Evolutionary conservation across 2,113 vertebrate genomes (phyloP).

Genomic region (Limanda limanda): DNA sequence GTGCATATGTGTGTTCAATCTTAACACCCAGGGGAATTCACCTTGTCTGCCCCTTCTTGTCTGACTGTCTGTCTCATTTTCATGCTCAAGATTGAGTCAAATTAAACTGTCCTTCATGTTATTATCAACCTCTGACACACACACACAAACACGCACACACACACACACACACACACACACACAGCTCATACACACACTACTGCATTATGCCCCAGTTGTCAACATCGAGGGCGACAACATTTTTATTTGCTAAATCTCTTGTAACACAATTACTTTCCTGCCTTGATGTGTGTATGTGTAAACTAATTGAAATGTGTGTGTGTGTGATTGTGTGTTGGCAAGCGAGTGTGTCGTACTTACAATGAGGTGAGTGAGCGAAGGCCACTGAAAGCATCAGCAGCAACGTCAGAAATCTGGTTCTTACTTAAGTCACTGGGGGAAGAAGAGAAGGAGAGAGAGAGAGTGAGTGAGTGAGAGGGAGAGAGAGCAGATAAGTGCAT

Average conservation of each 20-base stretch:
- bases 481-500: slow-evolving; percentile 23
- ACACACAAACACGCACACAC: neutral
- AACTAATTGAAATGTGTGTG: neutral
- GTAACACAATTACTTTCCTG: slow-evolving; percentile 47
- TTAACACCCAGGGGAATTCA: slow-evolving; percentile 52
- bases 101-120: slow-evolving; percentile 80
- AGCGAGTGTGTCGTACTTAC: slow-evolving; percentile 85
- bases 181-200: slow-evolving; percentile 12
- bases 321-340: neutral
- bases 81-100: slow-evolving; percentile 72
- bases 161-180: neutral
- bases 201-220: slow-evolving; percentile 35
- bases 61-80: slow-evolving; percentile 70
- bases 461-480: neutral
- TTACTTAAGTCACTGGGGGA: slow-evolving; percentile 96
- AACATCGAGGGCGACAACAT: slow-evolving; percentile 42
- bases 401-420: slow-evolving; percentile 98
- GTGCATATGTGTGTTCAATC: slow-evolving; percentile 12
- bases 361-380: slow-evolving; percentile 96
- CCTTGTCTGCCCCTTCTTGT: slow-evolving; percentile 70
- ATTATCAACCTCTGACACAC: slow-evolving; percentile 55
- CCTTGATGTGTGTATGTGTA: slow-evolving; percentile 26
- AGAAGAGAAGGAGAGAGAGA: neutral
- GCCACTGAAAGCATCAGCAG: slow-evolving; percentile 94
- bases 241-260: slow-evolving; percentile 69